Conservation (phyloP, 2,113 vertebrate species). For the Abramis brama region DNA sequence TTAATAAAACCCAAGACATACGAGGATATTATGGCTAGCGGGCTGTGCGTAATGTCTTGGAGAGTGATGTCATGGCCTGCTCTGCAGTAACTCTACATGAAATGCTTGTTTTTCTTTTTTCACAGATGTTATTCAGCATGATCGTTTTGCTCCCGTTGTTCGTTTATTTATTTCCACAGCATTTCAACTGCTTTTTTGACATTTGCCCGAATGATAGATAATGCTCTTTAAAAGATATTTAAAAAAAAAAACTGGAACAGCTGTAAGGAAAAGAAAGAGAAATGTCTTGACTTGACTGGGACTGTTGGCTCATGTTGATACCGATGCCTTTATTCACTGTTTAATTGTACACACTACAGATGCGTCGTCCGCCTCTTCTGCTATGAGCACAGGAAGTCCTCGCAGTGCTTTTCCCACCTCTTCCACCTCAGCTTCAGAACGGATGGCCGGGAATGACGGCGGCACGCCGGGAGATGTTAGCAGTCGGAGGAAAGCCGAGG, state of each 20-base stretch:
- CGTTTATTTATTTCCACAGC: neutral
- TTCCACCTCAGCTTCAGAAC: constrained; percentile 92
- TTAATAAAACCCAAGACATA: constrained; percentile 15
- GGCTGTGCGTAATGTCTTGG: constrained; percentile 22
- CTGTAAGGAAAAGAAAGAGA: constrained; percentile 59
- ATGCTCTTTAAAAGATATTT: constrained; percentile 46
- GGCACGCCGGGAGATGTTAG: constrained; percentile 82
- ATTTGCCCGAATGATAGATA: neutral
- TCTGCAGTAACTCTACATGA: constrained; percentile 24
- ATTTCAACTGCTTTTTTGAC: constrained; percentile 25
- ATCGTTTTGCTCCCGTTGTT: constrained; percentile 11
- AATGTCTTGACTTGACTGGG: constrained; percentile 82
- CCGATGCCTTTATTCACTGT: constrained; percentile 87
- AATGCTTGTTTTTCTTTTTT: constrained; percentile 31
- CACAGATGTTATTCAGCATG: constrained; percentile 38
- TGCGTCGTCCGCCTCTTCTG: constrained; percentile 92
- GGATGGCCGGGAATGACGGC: constrained; percentile 84
- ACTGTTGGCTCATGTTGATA: constrained; percentile 88
- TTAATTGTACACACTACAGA: constrained; percentile 95
- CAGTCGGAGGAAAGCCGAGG: constrained; percentile 78
- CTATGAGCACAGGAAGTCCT: constrained; percentile 97
- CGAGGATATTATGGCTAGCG: constrained; percentile 29
- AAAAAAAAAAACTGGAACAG: constrained; percentile 51
- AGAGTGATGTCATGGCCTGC: constrained; percentile 12
- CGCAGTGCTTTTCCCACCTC: constrained; percentile 97